Evolutionary conservation across 1,140 invertebrate species (phyloP).

Genomic region (Trichomalopsis sarcophagae): DNA sequence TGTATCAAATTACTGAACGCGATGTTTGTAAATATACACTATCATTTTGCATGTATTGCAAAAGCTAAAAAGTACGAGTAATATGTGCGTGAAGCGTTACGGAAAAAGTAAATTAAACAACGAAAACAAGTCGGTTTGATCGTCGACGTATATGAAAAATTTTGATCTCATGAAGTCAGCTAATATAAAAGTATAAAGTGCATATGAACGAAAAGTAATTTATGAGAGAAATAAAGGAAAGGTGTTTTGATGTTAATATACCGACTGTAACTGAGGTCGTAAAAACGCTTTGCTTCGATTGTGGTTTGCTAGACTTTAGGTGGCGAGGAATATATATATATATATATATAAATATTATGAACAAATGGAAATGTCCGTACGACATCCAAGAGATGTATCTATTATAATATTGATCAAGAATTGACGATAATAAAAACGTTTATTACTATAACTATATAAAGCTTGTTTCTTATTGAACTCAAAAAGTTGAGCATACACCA

Average conservation of each 20-base stretch:
- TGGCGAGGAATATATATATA: constrained; percentile 16
- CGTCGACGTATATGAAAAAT: constrained; percentile 2
- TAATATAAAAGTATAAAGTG: constrained; percentile 28
- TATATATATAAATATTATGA: constrained; percentile 15
- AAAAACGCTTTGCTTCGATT: constrained; percentile 37
- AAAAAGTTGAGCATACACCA: too few species aligned
- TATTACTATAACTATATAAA: constrained; percentile 53
- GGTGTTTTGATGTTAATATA: constrained; percentile 14
- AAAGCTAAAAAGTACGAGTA: constrained; percentile 1
- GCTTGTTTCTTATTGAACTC: neutral
- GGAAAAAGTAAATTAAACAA: constrained; percentile 32
- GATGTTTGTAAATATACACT: constrained; percentile 34
- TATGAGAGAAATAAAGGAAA: neutral
- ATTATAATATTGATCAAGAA: constrained; percentile 35
- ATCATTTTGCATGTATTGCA: neutral
- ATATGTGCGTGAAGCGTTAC: neutral
- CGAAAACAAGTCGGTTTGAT: constrained; percentile 28
- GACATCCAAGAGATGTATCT: constrained; percentile 45
- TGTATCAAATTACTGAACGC: constrained; percentile 16
- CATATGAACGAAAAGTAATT: neutral
- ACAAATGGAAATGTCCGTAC: constrained; percentile 8
- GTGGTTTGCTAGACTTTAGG: constrained; percentile 33
- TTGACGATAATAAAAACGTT: constrained; percentile 52
- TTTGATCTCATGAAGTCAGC: constrained; percentile 38
- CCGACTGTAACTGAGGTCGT: neutral